Base-by-base conservation (phyloP, 2,888 invertebrate species). In the Archaeoteleia sp. region DNA sequence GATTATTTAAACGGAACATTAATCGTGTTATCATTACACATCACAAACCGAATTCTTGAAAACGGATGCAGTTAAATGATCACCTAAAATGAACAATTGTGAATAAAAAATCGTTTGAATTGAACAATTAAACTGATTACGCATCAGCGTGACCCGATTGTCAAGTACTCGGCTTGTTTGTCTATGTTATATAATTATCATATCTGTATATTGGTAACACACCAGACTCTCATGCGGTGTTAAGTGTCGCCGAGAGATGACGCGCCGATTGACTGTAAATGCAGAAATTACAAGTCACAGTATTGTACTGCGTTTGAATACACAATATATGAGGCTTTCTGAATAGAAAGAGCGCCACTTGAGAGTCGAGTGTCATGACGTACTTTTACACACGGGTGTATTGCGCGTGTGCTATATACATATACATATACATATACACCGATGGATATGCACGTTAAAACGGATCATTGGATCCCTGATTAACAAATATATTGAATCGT, bases 1-100 rank as follows among this genome's bases (percentile, higher is more conserved):
- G 74, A 75, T 77, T 76, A 72, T 73, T 78, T 71, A 71, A 78
- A 78, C 70, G 60, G 68, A 75, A 76, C 73, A 74, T 72, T 73
- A 72, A 75, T 73, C 67, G 71, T 71, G 60, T 67, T 72, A 65
- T 71, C 65, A 70, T 70, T 65, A 65, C 53, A 51, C 42, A 35
- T 62, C 46, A 51, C 55, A 60, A 60, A 49, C 54, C 62, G 66
- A 54, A 54, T 54, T 58, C 57, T 54, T 57, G 70, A 49, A 70
- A 62, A 51, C 54, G 48, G 62, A 54, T 54, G 54, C 54, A 42
- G 62, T 55, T 54, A 54, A n/a, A n/a, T n/a, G n/a, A n/a, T n/a
- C n/a, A n/a, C n/a, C n/a, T n/a, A n/a, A n/a, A n/a, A n/a, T n/a
- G n/a, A n/a, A n/a, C n/a, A n/a, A n/a, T n/a, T n/a, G n/a, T n/a